These are phyloP conservation scores for Sipunculus nudus DNA, from an alignment of 2,888 invertebrate species.

Conservation along the genomic window DNA sequence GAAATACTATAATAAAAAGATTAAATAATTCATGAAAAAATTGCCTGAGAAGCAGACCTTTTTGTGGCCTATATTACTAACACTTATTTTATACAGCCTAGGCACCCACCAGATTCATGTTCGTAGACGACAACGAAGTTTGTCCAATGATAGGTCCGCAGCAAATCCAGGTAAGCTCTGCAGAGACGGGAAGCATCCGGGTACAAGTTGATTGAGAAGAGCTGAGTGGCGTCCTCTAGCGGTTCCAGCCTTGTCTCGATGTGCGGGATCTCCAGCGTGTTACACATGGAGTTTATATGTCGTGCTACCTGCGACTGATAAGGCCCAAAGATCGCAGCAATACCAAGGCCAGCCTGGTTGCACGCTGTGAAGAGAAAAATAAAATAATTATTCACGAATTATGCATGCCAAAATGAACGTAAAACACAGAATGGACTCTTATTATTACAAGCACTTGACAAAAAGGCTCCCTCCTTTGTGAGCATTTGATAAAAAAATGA, in stretches of 20 bases:
- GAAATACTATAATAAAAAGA: too few species aligned
- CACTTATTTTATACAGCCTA: too few species aligned
- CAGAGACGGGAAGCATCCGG: constrained; percentile 30
- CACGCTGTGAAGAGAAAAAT: constrained; percentile 53
- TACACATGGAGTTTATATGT: constrained; percentile 43
- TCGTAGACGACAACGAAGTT: constrained; percentile 40
- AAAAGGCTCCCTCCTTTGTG: too few species aligned
- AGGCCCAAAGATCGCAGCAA: constrained; percentile 41
- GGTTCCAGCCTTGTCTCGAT: constrained; percentile 28
- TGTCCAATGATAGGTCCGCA: constrained; percentile 34
- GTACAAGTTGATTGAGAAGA: constrained; percentile 41
- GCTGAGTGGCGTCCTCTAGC: constrained; percentile 12
- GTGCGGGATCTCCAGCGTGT: constrained; percentile 39
- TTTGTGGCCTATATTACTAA: too few species aligned
- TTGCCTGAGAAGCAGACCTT: too few species aligned
- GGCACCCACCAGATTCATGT: constrained; percentile 35
- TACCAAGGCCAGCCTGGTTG: constrained; percentile 48
- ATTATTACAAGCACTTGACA: too few species aligned
- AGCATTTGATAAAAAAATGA: too few species aligned
- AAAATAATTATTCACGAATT: too few species aligned
- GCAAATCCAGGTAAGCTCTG: constrained; percentile 32
- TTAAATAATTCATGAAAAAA: too few species aligned
- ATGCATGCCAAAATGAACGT: too few species aligned
- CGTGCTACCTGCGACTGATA: constrained; percentile 20
- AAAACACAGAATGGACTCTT: too few species aligned